Percentiles rank a stretch among this genome's conserved stretches.
These are phyloP conservation scores for Piezodorus guildinii DNA, from an alignment of 1,140 invertebrate genomes.

Conservation along the genomic window DNA sequence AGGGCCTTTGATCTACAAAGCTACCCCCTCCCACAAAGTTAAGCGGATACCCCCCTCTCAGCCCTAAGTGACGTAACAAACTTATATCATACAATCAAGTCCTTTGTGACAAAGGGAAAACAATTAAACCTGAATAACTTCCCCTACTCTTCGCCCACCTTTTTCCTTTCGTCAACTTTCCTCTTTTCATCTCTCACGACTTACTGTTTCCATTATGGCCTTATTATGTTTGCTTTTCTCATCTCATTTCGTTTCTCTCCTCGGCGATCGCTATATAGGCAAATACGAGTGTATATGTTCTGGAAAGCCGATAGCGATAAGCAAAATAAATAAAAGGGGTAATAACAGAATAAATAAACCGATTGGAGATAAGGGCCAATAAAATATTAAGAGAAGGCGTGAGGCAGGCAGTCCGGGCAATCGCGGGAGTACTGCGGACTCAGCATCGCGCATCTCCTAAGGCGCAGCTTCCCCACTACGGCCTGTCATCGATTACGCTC, in stretches of 20 bases:
- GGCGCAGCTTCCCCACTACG: too few relatives aligned
- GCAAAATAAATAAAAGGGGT: too few relatives aligned
- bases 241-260: conserved; percentile 12
- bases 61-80: conserved; percentile 26
- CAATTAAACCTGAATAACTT: conserved; percentile 26
- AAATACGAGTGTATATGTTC: too few relatives aligned
- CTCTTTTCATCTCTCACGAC: conserved; percentile 19
- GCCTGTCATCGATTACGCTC: too few relatives aligned
- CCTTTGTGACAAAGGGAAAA: conserved; percentile 27
- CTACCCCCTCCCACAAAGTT: conserved; percentile 23
- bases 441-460: not conserved
- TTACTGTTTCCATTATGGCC: not conserved
- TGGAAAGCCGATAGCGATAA: too few relatives aligned
- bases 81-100: conserved; percentile 28
- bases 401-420: not conserved
- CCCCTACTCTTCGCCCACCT: conserved; percentile 17
- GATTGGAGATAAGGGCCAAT: too few relatives aligned
- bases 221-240: not conserved
- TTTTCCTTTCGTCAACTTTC: conserved; percentile 16
- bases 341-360: too few relatives aligned
- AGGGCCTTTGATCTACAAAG: conserved; percentile 26
- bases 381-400: conserved; percentile 3
- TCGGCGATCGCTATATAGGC: not conserved
- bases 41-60: conserved; percentile 24
- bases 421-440: not conserved